Conservation (phyloP, 2,888 invertebrate species). For the Agrotis ipsilon region DNA sequence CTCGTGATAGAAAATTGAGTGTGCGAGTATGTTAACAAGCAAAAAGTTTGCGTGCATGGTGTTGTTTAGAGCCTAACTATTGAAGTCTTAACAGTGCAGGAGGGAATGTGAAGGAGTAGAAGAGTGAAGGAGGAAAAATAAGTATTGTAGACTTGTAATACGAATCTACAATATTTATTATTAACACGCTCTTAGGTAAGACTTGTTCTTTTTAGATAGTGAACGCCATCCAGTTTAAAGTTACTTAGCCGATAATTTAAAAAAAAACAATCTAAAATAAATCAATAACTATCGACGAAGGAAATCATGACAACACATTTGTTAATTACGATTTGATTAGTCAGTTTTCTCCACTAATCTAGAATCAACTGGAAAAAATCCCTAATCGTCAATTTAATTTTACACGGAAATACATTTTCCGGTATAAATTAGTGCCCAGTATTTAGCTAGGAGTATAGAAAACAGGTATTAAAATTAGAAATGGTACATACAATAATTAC, state of each 20-base stretch:
- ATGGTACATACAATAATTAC: no score
- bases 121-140: not conserved
- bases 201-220: not conserved
- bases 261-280: constrained; percentile 2
- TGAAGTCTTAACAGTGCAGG: not conserved
- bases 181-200: not conserved
- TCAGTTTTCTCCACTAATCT: not conserved
- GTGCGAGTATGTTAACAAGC: constrained; percentile 20
- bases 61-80: no score
- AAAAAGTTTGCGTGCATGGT: constrained; percentile 36
- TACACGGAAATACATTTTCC: not conserved
- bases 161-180: no score
- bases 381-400: not conserved
- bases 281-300: not conserved
- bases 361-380: not conserved
- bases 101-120: no score
- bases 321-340: constrained; percentile 8
- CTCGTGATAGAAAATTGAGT: constrained; percentile 26
- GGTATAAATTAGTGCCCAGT: no score
- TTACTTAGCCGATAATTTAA: not conserved
- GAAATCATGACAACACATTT: not conserved
- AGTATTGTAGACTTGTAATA: no score
- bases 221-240: not conserved
- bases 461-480: no score
- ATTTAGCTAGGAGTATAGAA: no score